These are phyloP conservation scores for Sula dactylatra DNA, from an alignment of 2,113 vertebrate genomes.

Conservation along the genomic window DNA sequence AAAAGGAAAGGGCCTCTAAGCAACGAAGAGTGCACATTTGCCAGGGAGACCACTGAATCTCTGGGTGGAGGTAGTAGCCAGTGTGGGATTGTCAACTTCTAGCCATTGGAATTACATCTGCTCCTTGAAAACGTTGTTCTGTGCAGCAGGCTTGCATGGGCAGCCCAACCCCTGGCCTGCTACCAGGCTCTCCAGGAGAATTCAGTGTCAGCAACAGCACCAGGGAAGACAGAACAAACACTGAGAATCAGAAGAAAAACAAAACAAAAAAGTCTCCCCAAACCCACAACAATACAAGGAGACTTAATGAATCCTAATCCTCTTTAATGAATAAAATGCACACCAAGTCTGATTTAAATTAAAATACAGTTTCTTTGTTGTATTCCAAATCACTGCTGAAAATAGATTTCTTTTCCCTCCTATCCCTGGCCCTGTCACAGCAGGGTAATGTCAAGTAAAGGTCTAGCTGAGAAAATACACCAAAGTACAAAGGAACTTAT, in stretches of 20 bases:
- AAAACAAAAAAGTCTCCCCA: neutral
- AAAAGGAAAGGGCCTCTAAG: neutral
- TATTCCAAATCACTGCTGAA: slow-evolving; percentile 13
- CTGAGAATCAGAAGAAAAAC: neutral
- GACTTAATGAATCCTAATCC: slow-evolving; percentile 32
- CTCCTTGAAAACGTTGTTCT: neutral
- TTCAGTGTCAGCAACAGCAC: neutral
- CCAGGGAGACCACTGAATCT: neutral
- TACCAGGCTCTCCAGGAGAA: neutral
- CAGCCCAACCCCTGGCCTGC: neutral
- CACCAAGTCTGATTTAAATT: slow-evolving; percentile 42
- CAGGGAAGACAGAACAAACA: neutral
- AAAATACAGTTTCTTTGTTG: slow-evolving; percentile 10
- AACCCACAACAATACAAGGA: neutral
- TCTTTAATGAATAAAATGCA: slow-evolving; percentile 19
- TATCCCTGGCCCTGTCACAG: slow-evolving; percentile 28
- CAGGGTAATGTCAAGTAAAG: slow-evolving; percentile 58
- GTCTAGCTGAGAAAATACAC: slow-evolving; percentile 54
- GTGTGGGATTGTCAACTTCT: neutral
- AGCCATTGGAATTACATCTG: neutral
- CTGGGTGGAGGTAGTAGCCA: neutral
- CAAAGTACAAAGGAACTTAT: slow-evolving; percentile 62
- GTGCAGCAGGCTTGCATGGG: neutral
- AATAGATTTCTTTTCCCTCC: slow-evolving; percentile 34
- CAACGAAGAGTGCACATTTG: neutral